Base-by-base conservation (phyloP, 2,797 vertebrate species). In the Onychomys leucogaster region DNA sequence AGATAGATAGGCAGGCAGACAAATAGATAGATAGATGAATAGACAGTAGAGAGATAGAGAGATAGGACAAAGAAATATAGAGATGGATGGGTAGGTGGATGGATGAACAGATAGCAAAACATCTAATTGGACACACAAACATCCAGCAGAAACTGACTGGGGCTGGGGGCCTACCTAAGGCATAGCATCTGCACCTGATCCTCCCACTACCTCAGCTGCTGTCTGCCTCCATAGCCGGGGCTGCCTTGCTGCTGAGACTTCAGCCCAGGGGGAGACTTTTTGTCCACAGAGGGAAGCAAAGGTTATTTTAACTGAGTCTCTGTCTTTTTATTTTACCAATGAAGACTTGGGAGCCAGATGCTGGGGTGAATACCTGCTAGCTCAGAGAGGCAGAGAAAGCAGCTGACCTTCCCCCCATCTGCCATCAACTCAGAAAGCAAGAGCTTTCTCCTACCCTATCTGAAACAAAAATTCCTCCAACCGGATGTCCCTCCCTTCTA, bases 61-160 rank as follows among this genome's bases (percentile, higher is more conserved):
- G 52, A 52, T 52, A 52, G 52, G n/a, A n/a, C n/a, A n/a, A n/a
- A n/a, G n/a, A n/a, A n/a, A n/a, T n/a, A 52, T 52, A 52, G 52
- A 52, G 0, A 52, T 2, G 49, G 49, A 52, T 7, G 49, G 49
- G 3, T 7, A 2, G 49, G 2, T 12, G 2, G 49, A 12, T 1
- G 46, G 46, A 46, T 6, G 12, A 12, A 14, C 49, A 2, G 49
- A 52, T 52, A 52, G 49, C 49, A 52, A 81, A 59, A 41, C 37
- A 82, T 43, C 27, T 43, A 32, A 29, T 41, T 83, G 59, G 37
- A 61, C 81, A 83, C 1, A 5, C 10, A 7, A 29, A 83, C 59
- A 65, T 34, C 27, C 7, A 46, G 41, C 82, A 84, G 59, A 84
- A 84, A 84, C 34, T 5, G 3, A 32, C 25, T 29, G 29, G 16